Percentiles rank a stretch among this genome's conserved stretches.
phyloP scores from a whole-genome alignment of 1,140 invertebrate species.

The Tetraneura akinire region DNA sequence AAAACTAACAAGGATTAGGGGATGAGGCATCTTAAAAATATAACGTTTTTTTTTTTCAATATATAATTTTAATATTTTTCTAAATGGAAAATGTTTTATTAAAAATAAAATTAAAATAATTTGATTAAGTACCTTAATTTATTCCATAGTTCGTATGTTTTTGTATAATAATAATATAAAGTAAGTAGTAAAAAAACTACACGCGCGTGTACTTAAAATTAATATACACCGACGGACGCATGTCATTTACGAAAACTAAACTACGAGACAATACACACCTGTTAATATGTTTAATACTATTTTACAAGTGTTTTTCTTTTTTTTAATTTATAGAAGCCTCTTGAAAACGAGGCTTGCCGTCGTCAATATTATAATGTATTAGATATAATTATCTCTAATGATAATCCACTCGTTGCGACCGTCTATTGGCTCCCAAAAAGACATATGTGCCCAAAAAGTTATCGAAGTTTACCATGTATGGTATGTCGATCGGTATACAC shows the following conservation, averaged over 20 bases:
- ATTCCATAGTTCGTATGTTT: background rate
- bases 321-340: background rate
- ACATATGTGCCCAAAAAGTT: slow-evolving; percentile 19
- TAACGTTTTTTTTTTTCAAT: background rate
- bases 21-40: background rate
- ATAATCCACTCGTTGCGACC: slow-evolving; percentile 25
- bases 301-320: slow-evolving; percentile 13
- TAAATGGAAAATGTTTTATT: background rate
- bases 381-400: slow-evolving; percentile 26
- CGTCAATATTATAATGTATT: background rate
- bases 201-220: background rate
- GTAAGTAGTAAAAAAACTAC: background rate
- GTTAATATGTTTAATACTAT: slow-evolving; percentile 26
- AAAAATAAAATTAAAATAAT: background rate
- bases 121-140: background rate
- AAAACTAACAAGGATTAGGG: too few species aligned
- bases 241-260: slow-evolving; percentile 3
- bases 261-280: background rate
- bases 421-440: slow-evolving; percentile 26
- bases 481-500: background rate
- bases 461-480: slow-evolving; percentile 42
- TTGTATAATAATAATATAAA: background rate
- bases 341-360: background rate
- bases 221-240: slow-evolving; percentile 14
- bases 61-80: background rate